Conservation (phyloP, 2,113 vertebrate species). For the Dicaeum eximium region DNA sequence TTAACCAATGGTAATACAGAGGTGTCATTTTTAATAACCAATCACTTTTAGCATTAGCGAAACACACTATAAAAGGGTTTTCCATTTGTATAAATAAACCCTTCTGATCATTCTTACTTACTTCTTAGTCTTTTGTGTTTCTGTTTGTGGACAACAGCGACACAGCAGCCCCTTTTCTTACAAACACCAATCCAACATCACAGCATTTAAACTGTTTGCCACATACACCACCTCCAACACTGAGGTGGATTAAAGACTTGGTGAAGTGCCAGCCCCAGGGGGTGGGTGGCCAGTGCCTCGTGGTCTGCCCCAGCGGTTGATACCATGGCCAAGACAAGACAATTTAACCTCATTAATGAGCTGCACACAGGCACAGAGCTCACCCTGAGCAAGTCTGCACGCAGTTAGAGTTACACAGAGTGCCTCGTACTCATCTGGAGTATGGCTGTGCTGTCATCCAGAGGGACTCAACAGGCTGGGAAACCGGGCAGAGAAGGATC, state of each 20-base stretch:
- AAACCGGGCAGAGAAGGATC: background rate
- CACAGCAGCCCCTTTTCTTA: background rate
- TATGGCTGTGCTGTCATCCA: background rate
- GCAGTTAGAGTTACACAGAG: background rate
- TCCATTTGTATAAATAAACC: no score
- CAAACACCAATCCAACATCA: background rate
- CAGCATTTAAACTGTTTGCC: background rate
- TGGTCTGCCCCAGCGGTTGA: background rate
- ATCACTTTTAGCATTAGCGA: no score
- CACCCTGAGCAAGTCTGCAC: background rate
- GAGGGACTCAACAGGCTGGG: background rate
- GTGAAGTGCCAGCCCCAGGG: background rate
- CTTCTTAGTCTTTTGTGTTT: no score
- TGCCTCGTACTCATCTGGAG: background rate
- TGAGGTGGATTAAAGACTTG: background rate
- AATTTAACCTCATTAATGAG: background rate
- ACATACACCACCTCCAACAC: background rate
- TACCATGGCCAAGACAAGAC: background rate
- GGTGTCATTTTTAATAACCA: no score
- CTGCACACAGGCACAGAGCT: background rate
- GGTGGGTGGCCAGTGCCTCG: accelerated
- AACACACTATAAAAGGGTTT: no score
- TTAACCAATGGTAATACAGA: no score
- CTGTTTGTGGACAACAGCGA: no score
- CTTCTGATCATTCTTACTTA: no score